Evolutionary conservation across 2,113 vertebrate species (phyloP).

Genomic region (Zosterops lateralis): DNA sequence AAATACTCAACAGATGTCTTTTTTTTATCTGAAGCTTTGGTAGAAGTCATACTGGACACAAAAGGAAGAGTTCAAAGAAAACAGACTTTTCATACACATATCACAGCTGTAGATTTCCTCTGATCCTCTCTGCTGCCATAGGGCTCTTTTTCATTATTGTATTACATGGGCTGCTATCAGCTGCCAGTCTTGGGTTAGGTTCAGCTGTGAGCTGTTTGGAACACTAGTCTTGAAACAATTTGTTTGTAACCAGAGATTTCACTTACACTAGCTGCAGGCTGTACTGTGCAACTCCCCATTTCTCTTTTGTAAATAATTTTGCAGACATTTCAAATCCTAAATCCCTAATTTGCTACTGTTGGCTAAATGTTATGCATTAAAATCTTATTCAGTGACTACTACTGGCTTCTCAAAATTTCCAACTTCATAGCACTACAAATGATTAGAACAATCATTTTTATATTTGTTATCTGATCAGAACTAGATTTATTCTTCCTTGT

Average conservation of each 20-base stretch:
- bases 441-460: not conserved
- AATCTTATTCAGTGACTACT: not conserved
- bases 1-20: not conserved
- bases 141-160: not conserved
- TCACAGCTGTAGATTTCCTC: not conserved
- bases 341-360: not conserved
- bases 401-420: not conserved
- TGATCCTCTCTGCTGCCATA: not conserved
- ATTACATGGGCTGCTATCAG: not conserved
- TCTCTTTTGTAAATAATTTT: constrained; percentile 28
- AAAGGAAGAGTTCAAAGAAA: not conserved
- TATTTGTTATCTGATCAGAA: not conserved
- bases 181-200: not conserved
- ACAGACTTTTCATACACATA: not conserved
- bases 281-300: constrained; percentile 13
- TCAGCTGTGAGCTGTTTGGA: not conserved
- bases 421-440: not conserved
- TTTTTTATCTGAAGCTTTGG: not conserved
- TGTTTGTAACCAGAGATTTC: not conserved
- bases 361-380: not conserved
- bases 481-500: not conserved
- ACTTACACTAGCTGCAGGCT: constrained; percentile 1
- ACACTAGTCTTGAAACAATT: constrained; percentile 18
- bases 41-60: not conserved
- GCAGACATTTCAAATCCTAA: not conserved